These are phyloP conservation scores for Sycophaga agraensis DNA, from an alignment of 1,140 invertebrate species.

Conservation along the genomic window DNA sequence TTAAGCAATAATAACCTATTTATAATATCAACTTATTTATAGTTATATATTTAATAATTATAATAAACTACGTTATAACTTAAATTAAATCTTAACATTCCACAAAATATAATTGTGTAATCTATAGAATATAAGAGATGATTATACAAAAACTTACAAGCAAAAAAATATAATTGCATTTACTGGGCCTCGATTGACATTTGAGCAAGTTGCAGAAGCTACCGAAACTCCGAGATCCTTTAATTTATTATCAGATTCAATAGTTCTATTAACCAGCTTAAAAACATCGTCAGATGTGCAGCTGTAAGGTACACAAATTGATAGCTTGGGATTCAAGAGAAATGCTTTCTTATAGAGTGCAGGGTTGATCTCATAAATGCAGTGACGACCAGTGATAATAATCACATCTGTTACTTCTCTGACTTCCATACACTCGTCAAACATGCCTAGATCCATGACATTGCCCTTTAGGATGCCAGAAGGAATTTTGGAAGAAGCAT, in stretches of 20 bases:
- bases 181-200: not conserved
- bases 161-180: not conserved
- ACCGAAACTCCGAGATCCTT: not conserved
- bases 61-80: too few relatives aligned
- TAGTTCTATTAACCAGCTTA: not conserved
- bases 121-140: too few relatives aligned
- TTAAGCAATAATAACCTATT: not conserved
- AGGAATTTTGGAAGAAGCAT: conserved; percentile 45
- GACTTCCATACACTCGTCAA: conserved; percentile 42
- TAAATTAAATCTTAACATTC: too few relatives aligned
- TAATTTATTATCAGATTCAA: not conserved
- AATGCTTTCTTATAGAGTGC: not conserved
- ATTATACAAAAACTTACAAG: conserved; percentile 9
- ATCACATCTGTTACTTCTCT: not conserved
- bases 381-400: conserved; percentile 31
- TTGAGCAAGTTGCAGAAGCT: not conserved
- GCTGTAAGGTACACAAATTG: conserved; percentile 33
- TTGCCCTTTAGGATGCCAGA: conserved; percentile 45
- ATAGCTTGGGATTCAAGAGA: conserved; percentile 13
- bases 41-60: too few relatives aligned
- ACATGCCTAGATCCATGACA: conserved; percentile 42
- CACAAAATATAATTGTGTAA: too few relatives aligned
- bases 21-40: not conserved
- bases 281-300: conserved; percentile 25
- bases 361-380: conserved; percentile 28